Conservation (phyloP, 2,888 invertebrate genomes). For the Campaea margaritaria region DNA sequence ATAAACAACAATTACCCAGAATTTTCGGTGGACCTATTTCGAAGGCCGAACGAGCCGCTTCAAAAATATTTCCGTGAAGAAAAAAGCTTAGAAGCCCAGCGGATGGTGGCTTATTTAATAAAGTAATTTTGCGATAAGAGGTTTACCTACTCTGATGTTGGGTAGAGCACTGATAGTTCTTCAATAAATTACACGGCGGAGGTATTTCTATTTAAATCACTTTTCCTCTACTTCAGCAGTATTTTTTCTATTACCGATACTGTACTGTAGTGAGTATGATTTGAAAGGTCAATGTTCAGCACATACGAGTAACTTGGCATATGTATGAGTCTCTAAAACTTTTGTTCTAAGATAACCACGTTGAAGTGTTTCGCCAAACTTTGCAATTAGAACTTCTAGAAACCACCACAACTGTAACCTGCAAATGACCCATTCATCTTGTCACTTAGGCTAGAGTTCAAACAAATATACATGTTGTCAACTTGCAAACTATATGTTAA, state of each 20-base stretch:
- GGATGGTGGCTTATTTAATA: constrained; percentile 28
- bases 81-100: constrained; percentile 27
- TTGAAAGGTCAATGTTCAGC: too few species aligned
- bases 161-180: constrained; percentile 22
- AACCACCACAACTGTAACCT: background rate
- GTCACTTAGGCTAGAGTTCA: background rate
- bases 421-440: background rate
- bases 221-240: too few species aligned
- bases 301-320: too few species aligned
- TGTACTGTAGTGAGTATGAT: too few species aligned
- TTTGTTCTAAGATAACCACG: too few species aligned
- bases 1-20: constrained; percentile 76
- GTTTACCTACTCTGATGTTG: constrained; percentile 26
- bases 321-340: too few species aligned
- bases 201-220: constrained; percentile 1
- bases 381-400: too few species aligned
- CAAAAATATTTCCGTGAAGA: constrained; percentile 46
- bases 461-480: too few species aligned
- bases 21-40: constrained; percentile 60
- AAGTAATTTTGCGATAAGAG: constrained; percentile 33
- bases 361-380: too few species aligned
- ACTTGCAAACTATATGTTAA: too few species aligned
- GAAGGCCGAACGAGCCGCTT: constrained; percentile 33
- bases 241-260: too few species aligned
- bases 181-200: constrained; percentile 21